These are phyloP conservation scores for Dicrostonyx torquatus DNA, from an alignment of 2,797 vertebrate genomes.

Conservation along the genomic window DNA sequence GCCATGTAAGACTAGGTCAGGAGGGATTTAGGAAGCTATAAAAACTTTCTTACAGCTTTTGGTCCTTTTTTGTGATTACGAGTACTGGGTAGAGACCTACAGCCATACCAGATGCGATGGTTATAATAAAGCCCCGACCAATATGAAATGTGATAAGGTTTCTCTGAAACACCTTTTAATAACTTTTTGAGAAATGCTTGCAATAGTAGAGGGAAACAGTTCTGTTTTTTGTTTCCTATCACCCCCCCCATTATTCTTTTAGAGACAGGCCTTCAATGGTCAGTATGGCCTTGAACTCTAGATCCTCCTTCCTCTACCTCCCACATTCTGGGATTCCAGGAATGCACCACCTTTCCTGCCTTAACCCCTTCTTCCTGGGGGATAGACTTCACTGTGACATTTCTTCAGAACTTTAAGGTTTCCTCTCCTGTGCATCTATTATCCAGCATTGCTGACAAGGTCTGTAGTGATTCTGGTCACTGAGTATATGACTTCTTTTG, in stretches of 20 bases:
- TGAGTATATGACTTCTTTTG: background rate
- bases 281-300: background rate
- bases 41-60: background rate
- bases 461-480: background rate
- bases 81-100: background rate
- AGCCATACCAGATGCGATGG: background rate
- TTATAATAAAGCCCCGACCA: background rate
- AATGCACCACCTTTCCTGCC: no score
- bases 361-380: background rate
- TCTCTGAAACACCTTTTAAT: background rate
- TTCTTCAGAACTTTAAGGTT: background rate
- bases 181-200: constrained; percentile 24
- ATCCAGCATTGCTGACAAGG: background rate
- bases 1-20: background rate
- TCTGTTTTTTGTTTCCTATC: background rate
- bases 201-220: background rate
- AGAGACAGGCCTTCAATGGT: background rate
- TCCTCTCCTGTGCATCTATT: background rate
- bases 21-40: background rate
- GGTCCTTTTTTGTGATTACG: background rate
- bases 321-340: background rate
- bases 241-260: background rate
- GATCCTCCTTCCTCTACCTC: background rate
- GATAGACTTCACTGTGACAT: background rate
- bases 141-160: background rate